Evolutionary conservation across 2,797 vertebrate genomes (phyloP), one percentile per base, ranked within the genome.

Genomic region (Poecilia gillii): DNA sequence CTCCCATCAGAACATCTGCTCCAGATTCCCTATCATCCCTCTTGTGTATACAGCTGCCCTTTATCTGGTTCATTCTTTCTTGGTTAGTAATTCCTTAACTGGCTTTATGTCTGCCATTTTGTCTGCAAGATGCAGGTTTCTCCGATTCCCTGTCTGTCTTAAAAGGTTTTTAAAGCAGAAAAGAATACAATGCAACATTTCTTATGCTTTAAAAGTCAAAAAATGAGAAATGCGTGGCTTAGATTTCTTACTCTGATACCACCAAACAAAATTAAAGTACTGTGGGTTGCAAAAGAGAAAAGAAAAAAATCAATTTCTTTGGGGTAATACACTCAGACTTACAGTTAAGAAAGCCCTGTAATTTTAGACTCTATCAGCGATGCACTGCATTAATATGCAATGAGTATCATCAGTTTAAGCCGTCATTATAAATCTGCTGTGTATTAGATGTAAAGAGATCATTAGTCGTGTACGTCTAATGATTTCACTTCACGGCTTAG

Each of bases 401-500:
- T 11, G 5, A 36, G 41, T 16, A 1, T 13, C 11, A 51, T 47
- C 33, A n/a, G 2, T 74, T 59, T 5, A 28, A 16, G n/a, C 43
- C 28, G 18, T 77, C 0, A 9, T 73, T 57, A 14, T 55, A n/a
- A 75, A 82, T 75, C 36, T 25, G 13, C 74, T 16, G 47, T 28
- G 33, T 51, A 36, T 72, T 23, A 6, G 14, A 53, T 78, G n/a
- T 57, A 55, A 79, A 64, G 59, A 33, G 41, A 82, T 64, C 73
- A 31, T 81, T 72, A 73, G 36, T 14, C 13, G 39, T 43, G 8
- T 31, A 73, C 25, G 70, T 53, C 41, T 47, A 68, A 79, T 51
- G 47, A 81, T 41, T 80, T 73, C 39, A 25, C 12, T 84, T 77
- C 55, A 28, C 73, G 33, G 68, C 84, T 76, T 71, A 84, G 77